Conservation (phyloP, 1,140 invertebrate species). For the Philopotamus ludificatus region DNA sequence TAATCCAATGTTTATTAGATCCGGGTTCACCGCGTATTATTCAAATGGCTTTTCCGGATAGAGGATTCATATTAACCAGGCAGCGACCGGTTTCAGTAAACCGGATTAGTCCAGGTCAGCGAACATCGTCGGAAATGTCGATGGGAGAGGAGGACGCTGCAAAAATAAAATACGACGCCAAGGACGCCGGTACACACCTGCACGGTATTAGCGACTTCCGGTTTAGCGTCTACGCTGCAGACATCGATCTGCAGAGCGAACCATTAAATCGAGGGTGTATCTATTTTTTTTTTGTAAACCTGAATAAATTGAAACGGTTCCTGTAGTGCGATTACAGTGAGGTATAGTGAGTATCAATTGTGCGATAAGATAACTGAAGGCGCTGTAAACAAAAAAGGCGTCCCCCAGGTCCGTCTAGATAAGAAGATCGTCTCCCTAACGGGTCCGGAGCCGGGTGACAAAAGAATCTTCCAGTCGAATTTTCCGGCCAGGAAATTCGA, state of each 20-base stretch:
- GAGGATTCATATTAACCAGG: conserved; percentile 15
- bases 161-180: no score
- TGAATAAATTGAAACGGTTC: background rate
- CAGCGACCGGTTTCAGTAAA: conserved; percentile 21
- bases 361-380: conserved; percentile 3
- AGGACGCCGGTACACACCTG: conserved; percentile 1
- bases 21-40: conserved; percentile 24
- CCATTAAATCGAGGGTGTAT: background rate
- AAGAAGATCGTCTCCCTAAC: conserved; percentile 2
- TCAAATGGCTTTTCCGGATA: conserved; percentile 29
- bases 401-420: conserved; percentile 18
- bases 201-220: no score
- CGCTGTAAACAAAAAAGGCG: conserved; percentile 5
- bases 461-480: conserved; percentile 14
- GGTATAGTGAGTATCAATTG: conserved; percentile 9
- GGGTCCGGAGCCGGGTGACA: background rate
- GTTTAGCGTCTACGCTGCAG: background rate
- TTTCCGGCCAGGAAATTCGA: background rate
- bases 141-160: background rate
- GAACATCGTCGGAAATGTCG: conserved; percentile 6
- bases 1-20: conserved; percentile 32
- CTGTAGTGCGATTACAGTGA: conserved; percentile 8
- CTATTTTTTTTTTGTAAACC: background rate
- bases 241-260: background rate
- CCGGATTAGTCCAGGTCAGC: conserved; percentile 28